Percentiles rank a stretch among this genome's conserved stretches.
phyloP scores from a whole-genome alignment of 2,888 invertebrate species.

The Cerastis leucographa region DNA sequence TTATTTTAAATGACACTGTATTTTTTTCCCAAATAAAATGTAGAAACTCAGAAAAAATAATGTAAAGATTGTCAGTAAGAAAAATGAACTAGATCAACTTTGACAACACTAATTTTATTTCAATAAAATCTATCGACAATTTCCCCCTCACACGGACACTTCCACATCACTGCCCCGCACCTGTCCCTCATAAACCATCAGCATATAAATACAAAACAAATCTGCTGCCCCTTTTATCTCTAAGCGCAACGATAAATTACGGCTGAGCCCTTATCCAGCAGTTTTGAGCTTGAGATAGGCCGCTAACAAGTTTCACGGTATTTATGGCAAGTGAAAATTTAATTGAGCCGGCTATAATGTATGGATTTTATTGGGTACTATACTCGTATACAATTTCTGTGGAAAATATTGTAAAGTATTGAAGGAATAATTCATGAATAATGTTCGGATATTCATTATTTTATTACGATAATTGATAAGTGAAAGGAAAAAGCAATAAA shows the following conservation, averaged over 20 bases:
- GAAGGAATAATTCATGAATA: not conserved
- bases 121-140: slow-evolving; percentile 23
- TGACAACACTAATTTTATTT: not conserved
- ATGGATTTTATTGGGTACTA: slow-evolving; percentile 22
- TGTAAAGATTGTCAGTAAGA: not conserved
- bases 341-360: slow-evolving; percentile 51
- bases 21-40: not conserved
- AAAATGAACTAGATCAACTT: not conserved
- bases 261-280: slow-evolving; percentile 62
- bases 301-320: slow-evolving; percentile 58
- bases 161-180: slow-evolving; percentile 67
- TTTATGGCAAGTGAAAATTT: slow-evolving; percentile 49
- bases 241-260: slow-evolving; percentile 69
- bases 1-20: not conserved
- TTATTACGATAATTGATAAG: not conserved
- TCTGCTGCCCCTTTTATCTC: slow-evolving; percentile 77
- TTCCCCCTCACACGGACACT: slow-evolving; percentile 8
- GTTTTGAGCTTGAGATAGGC: slow-evolving; percentile 61
- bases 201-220: slow-evolving; percentile 77
- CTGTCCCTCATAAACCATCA: slow-evolving; percentile 80
- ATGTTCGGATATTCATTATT: not conserved
- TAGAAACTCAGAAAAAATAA: not conserved
- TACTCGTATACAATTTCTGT: not conserved
- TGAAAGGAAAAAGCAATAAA: not conserved
- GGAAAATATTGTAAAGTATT: not conserved